A percentile compares a stretch with the other conserved stretches of the same genome.
Evolutionary conservation across 2,888 invertebrate species (phyloP).

Genomic region (Trisateles emortualis): DNA sequence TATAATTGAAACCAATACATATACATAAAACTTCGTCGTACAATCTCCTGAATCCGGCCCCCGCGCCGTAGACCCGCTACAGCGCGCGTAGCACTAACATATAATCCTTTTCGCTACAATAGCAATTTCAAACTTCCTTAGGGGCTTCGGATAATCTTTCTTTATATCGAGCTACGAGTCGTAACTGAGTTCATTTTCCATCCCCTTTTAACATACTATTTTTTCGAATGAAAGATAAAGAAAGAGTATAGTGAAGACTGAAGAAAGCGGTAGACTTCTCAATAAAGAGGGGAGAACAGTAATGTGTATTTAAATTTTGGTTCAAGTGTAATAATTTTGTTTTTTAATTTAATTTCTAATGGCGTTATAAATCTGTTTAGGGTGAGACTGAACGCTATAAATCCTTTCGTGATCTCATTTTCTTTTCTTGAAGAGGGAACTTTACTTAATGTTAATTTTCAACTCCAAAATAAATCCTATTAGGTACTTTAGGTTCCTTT

Average conservation of each 20-base stretch:
- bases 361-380: constrained; percentile 67
- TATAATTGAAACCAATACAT: constrained; percentile 47
- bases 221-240: constrained; percentile 50
- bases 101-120: constrained; percentile 88
- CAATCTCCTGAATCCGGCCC: constrained; percentile 68
- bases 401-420: constrained; percentile 62
- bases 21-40: constrained; percentile 58
- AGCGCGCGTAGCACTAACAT: constrained; percentile 85
- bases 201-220: constrained; percentile 56
- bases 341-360: constrained; percentile 87
- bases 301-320: constrained; percentile 86
- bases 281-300: constrained; percentile 83
- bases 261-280: constrained; percentile 80
- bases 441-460: constrained; percentile 18
- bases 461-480: constrained; percentile 8
- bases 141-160: constrained; percentile 88
- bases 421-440: constrained; percentile 38
- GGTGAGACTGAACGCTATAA: constrained; percentile 62
- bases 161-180: constrained; percentile 84
- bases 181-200: constrained; percentile 62
- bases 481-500: not conserved
- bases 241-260: constrained; percentile 57
- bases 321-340: constrained; percentile 85
- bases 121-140: constrained; percentile 88
- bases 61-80: constrained; percentile 76